Evolutionary conservation across 2,888 invertebrate species (phyloP), one percentile per base, ranked within the genome.

Genomic region (Diarsia dahlii): DNA sequence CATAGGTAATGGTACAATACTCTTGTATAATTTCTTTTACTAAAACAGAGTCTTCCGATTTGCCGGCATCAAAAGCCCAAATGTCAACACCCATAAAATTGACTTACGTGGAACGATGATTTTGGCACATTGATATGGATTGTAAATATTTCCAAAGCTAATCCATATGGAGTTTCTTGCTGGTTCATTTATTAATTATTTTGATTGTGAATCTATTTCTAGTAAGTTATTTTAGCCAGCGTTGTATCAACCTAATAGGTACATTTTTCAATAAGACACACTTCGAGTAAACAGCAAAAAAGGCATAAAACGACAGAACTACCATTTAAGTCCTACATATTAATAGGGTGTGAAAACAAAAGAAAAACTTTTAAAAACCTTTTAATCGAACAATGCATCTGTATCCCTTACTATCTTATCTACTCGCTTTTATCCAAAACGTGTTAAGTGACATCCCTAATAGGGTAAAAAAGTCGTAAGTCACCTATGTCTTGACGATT

Each of bases 321-420:
- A 56, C 78, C 54, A 56, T 46, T 66, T 23, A 20, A 23, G 50
- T 18, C n/a, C 10, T 5, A 23, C 18, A 64, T 48, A 84, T 64
- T 23, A 60, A 73, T 64, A 18, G 64, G 56, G 85, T 81, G 81
- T 85, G 82, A 85, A 85, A 60, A 56, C 50, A 34, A 62, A 58
- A 81, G 69, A 85, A 81, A 73, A 74, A 56, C 9, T 12, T 15
- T 48, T 39, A 18, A 81, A 66, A 9, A 83, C 34, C 80, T 34
- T 60, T 71, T 73, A 67, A 67, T 52, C 34, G 80, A 54, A 65
- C 71, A 60, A 65, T 65, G 64, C 52, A 65, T 80, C 52, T 28
- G 64, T 84, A 18, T 45, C 63, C 15, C 34, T 68, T 45, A 3
- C 6, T 6, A 18, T 23, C 12, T 65, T 68, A 84, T 68, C 68